Conservation (phyloP, 2,888 invertebrate species). For the Latrodectus elegans region DNA sequence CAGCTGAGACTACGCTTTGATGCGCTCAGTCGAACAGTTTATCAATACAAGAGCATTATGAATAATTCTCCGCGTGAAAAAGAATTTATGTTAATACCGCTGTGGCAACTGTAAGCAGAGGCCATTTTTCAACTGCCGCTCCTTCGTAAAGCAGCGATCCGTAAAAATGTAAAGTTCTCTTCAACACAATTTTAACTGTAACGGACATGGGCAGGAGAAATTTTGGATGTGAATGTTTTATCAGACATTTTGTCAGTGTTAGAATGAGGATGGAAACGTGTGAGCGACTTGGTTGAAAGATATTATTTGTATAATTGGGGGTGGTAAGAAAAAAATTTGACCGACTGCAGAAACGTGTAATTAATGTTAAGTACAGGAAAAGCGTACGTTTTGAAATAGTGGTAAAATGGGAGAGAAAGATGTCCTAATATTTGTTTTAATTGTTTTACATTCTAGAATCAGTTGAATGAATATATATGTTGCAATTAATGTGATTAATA, state of each 20-base stretch:
- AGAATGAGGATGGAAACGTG: too few relatives aligned
- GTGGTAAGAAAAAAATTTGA: too few relatives aligned
- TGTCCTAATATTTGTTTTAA: too few relatives aligned
- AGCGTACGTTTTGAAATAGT: too few relatives aligned
- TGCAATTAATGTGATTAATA: too few relatives aligned
- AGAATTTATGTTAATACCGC: conserved; percentile 4
- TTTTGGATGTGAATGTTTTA: conserved; percentile 23
- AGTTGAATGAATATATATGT: too few relatives aligned
- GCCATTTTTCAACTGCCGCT: not conserved
- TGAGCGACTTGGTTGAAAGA: too few relatives aligned
- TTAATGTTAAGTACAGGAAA: too few relatives aligned
- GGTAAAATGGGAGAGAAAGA: too few relatives aligned
- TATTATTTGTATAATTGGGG: not conserved
- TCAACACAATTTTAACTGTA: conserved; percentile 16
- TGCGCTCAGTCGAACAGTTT: conserved; percentile 23
- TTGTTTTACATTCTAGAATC: too few relatives aligned
- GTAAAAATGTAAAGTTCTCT: conserved; percentile 47
- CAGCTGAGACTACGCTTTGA: not conserved
- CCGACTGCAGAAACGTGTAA: too few relatives aligned
- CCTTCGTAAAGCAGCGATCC: not conserved
- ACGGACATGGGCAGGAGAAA: conserved; percentile 3
- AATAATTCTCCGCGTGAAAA: conserved; percentile 17
- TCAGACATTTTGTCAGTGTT: conserved; percentile 6
- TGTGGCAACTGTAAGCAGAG: not conserved
- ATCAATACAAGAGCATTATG: conserved; percentile 28